Percentiles rank a stretch among this genome's conserved stretches.
These are phyloP conservation scores for Alca torda DNA, from an alignment of 2,797 vertebrate species.

Conservation along the genomic window DNA sequence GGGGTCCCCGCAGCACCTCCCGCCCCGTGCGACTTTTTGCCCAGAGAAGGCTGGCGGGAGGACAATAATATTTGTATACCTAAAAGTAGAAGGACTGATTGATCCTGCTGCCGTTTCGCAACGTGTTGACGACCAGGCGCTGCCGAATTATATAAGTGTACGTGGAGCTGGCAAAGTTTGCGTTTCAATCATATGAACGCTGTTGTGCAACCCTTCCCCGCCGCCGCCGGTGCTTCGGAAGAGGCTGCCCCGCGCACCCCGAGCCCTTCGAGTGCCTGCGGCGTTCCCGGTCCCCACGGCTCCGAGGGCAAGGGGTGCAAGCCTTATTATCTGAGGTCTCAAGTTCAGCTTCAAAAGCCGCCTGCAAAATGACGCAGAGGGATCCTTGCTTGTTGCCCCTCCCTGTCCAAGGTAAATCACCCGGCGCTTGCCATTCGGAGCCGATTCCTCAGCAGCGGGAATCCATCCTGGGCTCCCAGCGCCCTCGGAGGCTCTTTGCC, in stretches of 20 bases:
- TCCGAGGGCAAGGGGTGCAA: not conserved
- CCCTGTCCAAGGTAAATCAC: not conserved
- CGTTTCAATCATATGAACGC: conserved; percentile 8
- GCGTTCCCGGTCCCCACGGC: not conserved
- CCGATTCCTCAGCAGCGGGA: not conserved
- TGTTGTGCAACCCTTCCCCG: conserved; percentile 32
- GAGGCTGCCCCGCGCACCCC: fast-evolving
- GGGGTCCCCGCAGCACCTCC: not conserved
- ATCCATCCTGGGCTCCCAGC: not conserved
- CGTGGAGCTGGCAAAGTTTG: not conserved
- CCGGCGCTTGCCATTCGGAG: fast-evolving
- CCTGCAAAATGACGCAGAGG: not conserved
- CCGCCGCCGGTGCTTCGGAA: not conserved
- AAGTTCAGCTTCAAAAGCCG: not conserved
- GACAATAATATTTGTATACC: conserved; percentile 32
- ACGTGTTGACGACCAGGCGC: not conserved
- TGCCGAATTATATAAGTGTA: conserved; percentile 36
- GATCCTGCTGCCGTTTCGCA: conserved; percentile 34
- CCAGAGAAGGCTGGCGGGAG: not conserved
- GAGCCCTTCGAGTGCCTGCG: not conserved
- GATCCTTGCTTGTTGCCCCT: not conserved
- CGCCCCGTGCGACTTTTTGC: not conserved
- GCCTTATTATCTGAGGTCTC: not conserved
- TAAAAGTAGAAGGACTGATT: conserved; percentile 42
- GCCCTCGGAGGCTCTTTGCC: not conserved